A percentile compares a stretch with the other conserved stretches of the same genome.
These are phyloP conservation scores for Platorchestia sp. DNA, from an alignment of 1,140 invertebrate species.

Conservation along the genomic window DNA sequence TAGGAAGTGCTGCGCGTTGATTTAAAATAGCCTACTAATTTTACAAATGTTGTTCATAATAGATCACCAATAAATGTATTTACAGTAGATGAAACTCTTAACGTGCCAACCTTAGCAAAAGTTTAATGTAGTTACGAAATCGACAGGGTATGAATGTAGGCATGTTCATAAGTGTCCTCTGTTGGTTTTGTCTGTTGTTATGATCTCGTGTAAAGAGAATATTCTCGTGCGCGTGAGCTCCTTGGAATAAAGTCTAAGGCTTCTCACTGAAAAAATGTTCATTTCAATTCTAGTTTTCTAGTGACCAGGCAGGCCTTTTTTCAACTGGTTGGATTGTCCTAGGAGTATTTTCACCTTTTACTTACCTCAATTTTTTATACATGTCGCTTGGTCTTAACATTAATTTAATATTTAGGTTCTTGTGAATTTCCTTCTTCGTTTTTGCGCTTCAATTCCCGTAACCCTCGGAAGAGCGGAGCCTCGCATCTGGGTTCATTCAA, in stretches of 20 bases:
- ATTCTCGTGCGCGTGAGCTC: background rate
- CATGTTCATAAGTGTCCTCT: background rate
- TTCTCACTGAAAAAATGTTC: background rate
- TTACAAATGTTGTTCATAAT: background rate
- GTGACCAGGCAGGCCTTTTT: background rate
- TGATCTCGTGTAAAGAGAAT: background rate
- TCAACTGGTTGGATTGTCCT: background rate
- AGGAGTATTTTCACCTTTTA: background rate
- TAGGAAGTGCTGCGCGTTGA: background rate
- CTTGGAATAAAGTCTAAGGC: background rate
- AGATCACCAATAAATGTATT: background rate
- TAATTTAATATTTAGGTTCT: background rate
- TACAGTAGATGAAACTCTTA: background rate
- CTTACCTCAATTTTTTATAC: background rate
- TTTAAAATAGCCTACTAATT: background rate
- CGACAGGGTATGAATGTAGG: background rate
- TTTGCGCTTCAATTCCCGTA: background rate
- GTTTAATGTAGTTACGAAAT: background rate
- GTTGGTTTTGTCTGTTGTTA: background rate
- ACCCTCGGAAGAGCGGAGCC: background rate
- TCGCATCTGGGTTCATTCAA: background rate
- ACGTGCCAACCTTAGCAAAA: constrained; percentile 6
- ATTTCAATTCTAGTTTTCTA: background rate
- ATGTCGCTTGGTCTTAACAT: background rate
- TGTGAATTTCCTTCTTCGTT: background rate